phyloP scores from a whole-genome alignment of 2,888 invertebrate species.

The Phlogophora meticulosa region DNA sequence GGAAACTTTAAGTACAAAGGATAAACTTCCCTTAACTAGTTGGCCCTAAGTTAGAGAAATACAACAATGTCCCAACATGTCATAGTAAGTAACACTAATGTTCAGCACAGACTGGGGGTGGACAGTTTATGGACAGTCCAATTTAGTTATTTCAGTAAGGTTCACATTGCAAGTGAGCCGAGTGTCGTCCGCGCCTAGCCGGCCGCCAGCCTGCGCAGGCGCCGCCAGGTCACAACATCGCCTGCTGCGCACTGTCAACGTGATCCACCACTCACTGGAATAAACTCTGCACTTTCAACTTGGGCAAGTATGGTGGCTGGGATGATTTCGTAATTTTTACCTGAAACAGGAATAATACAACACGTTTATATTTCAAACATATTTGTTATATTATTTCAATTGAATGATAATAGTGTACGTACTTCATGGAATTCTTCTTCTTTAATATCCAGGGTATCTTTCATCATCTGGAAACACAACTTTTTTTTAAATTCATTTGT shows the following conservation, averaged over 20 bases:
- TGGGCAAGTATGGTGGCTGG: slow-evolving; percentile 83
- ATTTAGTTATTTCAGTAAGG: slow-evolving; percentile 14
- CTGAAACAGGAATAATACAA: slow-evolving; percentile 73
- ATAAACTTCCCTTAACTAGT: slow-evolving; percentile 70
- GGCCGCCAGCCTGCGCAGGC: slow-evolving; percentile 20
- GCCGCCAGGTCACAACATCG: slow-evolving; percentile 24
- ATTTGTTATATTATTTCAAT: too few species aligned
- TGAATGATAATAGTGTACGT: slow-evolving; percentile 12
- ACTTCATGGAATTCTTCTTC: slow-evolving; percentile 78
- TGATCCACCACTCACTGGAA: slow-evolving; percentile 80
- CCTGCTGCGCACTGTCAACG: slow-evolving; percentile 18
- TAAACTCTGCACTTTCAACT: slow-evolving; percentile 86
- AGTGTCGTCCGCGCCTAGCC: neutral
- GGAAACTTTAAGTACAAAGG: slow-evolving; percentile 65
- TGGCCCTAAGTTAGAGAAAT: slow-evolving; percentile 74
- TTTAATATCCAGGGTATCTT: slow-evolving; percentile 74
- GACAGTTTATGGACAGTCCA: slow-evolving; percentile 7
- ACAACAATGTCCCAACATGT: slow-evolving; percentile 56
- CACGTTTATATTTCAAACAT: neutral
- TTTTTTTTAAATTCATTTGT: too few species aligned
- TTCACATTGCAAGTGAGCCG: slow-evolving; percentile 16
- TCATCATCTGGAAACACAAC: slow-evolving; percentile 69
- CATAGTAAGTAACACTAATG: slow-evolving; percentile 48
- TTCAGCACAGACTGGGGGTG: slow-evolving; percentile 37
- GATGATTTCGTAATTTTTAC: slow-evolving; percentile 82